Base-by-base conservation (phyloP, 2,113 vertebrate species). In the Asarcornis scutulata region DNA sequence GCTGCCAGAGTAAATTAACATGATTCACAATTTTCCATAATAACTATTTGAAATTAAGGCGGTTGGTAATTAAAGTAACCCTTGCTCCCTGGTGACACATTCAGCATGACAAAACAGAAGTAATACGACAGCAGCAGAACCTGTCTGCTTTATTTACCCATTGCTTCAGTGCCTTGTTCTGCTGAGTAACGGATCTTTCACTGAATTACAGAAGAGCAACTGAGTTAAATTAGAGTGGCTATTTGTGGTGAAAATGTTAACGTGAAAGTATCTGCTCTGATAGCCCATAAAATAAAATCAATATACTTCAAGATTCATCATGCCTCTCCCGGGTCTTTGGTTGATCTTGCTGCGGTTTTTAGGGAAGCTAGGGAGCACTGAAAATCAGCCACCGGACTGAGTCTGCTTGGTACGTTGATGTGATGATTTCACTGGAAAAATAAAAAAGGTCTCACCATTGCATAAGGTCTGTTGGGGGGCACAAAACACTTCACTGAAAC, bases 1-100 rank as follows among this genome's bases (percentile, higher is more conserved):
- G 83, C 92, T 97, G 97, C 93, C 95, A 95, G 96, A 95, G 86
- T 88, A 92, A 97, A 97, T 96, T 50, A 97, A 92, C 40, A n/a
- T 46, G 83, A 94, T 73, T 94, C 83, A 68, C 74, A 93, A 60
- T 95, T 96, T 95, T 44, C 77, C 50, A 17, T 94, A 93, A 94
- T 94, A 96, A 88, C 78, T 84, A 90, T 94, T 86, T 78, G 78
- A 94, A 93, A 97, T 93, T 96, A 93, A 96, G 92, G 86, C 93
- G 55, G 82, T 60, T 86, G 59, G 89, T 96, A 97, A 97, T 98
- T 97, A 97, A 97, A 97, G 50, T 87, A 95, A 91, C 86, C 89
- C 87, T 94, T 18, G 10, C 81, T 97, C 95, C 86, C 92, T 90
- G 42, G 52, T 96, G 97, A 88, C 95, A 90, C 31, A 34, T 6